These are phyloP conservation scores for Maconellicoccus hirsutus DNA, from an alignment of 1,140 invertebrate species.

Conservation along the genomic window DNA sequence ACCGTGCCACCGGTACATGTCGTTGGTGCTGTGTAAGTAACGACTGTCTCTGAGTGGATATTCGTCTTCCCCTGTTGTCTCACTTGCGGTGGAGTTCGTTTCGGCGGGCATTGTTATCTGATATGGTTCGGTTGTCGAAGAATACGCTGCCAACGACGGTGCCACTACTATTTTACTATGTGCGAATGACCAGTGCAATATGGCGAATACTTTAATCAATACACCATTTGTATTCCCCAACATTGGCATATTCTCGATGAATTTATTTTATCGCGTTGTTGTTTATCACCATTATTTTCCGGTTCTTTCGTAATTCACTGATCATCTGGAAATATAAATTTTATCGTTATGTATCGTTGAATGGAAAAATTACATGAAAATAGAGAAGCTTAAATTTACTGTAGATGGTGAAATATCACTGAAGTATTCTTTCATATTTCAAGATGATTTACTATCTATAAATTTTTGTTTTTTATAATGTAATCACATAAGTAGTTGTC, in stretches of 20 bases:
- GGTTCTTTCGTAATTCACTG: not conserved
- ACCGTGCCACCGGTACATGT: not conserved
- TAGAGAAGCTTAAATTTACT: too few species aligned
- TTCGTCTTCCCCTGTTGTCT: not conserved
- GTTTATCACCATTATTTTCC: conserved; percentile 2
- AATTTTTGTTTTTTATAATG: too few species aligned
- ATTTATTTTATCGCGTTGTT: not conserved
- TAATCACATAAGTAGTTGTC: too few species aligned
- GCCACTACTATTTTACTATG: not conserved
- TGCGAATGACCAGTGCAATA: not conserved
- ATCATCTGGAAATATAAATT: not conserved
- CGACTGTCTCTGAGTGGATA: not conserved
- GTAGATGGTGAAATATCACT: too few species aligned
- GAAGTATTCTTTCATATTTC: too few species aligned
- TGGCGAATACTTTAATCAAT: not conserved
- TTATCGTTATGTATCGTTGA: too few species aligned
- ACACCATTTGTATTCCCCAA: conserved; percentile 2
- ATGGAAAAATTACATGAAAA: too few species aligned
- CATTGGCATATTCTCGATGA: conserved; percentile 12
- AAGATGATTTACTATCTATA: too few species aligned
- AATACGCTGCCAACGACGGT: not conserved
- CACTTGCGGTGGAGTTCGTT: not conserved
- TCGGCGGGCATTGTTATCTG: not conserved
- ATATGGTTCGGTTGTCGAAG: not conserved
- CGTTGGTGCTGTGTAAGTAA: not conserved